Percentiles rank a stretch among this genome's conserved stretches.
These are phyloP conservation scores for Buteo buteo DNA, from an alignment of 2,113 vertebrate species.

Conservation along the genomic window DNA sequence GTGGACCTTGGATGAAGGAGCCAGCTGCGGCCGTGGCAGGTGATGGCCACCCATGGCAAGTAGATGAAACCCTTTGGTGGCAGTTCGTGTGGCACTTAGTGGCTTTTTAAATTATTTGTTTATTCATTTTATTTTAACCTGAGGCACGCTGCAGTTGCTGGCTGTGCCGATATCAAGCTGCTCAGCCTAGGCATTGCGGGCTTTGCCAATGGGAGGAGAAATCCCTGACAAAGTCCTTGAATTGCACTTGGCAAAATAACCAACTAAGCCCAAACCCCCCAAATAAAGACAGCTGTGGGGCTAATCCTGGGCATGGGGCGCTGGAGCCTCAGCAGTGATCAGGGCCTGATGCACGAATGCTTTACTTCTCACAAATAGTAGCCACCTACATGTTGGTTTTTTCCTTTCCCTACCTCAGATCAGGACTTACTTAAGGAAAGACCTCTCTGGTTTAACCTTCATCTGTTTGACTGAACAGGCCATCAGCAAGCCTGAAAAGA, in stretches of 20 bases:
- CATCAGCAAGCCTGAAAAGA: rapidly evolving
- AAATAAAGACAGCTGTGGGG: not conserved
- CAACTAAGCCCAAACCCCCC: not conserved
- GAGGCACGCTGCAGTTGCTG: rapidly evolving
- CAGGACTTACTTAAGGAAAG: not conserved
- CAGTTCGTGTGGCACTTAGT: rapidly evolving
- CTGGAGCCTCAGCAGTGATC: not conserved
- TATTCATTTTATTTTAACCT: not conserved
- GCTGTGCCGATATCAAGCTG: not conserved
- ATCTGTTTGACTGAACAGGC: not conserved
- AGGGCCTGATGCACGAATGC: too few relatives aligned
- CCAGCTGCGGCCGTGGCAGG: not conserved
- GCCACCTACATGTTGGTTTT: not conserved
- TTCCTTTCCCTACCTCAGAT: not conserved
- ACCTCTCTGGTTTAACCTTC: not conserved
- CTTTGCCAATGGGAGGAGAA: not conserved
- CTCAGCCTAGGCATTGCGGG: not conserved
- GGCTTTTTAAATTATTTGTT: not conserved
- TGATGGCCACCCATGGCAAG: not conserved
- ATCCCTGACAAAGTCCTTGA: not conserved
- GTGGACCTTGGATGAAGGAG: rapidly evolving
- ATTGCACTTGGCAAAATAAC: not conserved
- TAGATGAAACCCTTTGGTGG: not conserved
- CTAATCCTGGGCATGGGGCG: not conserved
- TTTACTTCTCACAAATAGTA: not conserved